A percentile compares a stretch with the other conserved stretches of the same genome.
phyloP scores from a whole-genome alignment of 2,113 vertebrate genomes.

The Neopipo cinnamomea region DNA sequence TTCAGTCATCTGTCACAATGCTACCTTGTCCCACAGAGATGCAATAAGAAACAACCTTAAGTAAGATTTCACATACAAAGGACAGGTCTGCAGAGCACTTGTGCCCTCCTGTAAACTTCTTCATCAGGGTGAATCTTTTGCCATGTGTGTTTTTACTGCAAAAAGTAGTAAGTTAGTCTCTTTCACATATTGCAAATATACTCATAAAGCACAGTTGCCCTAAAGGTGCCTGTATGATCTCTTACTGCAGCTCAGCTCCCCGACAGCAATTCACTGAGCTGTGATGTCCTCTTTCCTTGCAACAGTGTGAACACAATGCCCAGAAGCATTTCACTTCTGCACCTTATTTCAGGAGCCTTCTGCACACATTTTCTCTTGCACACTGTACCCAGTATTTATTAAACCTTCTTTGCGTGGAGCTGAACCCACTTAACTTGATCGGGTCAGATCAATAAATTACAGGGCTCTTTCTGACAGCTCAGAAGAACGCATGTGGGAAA shows the following conservation, averaged over 20 bases:
- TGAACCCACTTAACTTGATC: not conserved
- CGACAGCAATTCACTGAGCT: not conserved
- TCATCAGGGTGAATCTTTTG: not conserved
- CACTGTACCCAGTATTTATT: not conserved
- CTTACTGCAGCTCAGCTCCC: not conserved
- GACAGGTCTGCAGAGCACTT: not conserved
- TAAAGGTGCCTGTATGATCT: not conserved
- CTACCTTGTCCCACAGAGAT: not conserved
- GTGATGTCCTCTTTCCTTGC: not conserved
- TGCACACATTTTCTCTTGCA: not conserved
- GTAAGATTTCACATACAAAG: not conserved
- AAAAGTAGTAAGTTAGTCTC: not conserved
- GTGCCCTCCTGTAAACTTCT: not conserved
- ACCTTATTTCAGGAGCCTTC: not conserved
- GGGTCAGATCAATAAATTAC: slow-evolving; percentile 49
- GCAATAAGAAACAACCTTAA: not conserved
- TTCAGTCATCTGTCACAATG: not conserved
- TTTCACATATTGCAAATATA: not conserved
- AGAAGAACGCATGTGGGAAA: slow-evolving; percentile 6
- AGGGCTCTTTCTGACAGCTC: slow-evolving; percentile 42
- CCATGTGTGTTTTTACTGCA: not conserved
- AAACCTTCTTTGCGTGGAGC: not conserved
- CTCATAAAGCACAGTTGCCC: not conserved
- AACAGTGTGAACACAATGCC: not conserved
- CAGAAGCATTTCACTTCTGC: not conserved